A percentile compares a stretch with the other conserved stretches of the same genome.
Conservation (phyloP, 2,888 invertebrate genomes). For the Acronicta psi region DNA sequence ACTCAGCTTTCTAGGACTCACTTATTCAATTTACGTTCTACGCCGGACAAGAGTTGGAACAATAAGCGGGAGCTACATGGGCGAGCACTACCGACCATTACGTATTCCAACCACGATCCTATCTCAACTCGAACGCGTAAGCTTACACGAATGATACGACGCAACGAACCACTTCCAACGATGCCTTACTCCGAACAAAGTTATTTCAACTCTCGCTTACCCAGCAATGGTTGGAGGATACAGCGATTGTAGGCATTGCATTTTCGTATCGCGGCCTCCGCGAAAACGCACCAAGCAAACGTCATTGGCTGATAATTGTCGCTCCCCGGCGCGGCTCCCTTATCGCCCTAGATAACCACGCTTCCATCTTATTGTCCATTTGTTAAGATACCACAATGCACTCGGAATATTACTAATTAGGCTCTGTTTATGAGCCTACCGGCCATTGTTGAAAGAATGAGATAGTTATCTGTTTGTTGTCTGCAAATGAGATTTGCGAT, state of each 20-base stretch:
- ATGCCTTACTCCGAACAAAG: conserved; percentile 12
- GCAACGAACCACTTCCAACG: conserved; percentile 44
- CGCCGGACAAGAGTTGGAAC: conserved; percentile 69
- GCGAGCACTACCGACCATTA: conserved; percentile 86
- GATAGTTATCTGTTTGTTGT: conserved; percentile 87
- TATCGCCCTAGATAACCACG: conserved; percentile 87
- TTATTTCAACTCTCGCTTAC: conserved; percentile 17
- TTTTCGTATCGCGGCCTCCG: conserved; percentile 41
- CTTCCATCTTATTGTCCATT: conserved; percentile 86
- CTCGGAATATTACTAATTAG: conserved; percentile 89
- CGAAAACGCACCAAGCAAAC: conserved; percentile 65
- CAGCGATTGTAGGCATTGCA: conserved; percentile 22
- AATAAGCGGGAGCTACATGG: conserved; percentile 81
- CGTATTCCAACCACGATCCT: conserved; percentile 83
- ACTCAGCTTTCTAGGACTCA: conserved; percentile 70
- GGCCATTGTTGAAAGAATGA: conserved; percentile 88
- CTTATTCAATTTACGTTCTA: conserved; percentile 80
- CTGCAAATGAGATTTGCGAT: conserved; percentile 88
- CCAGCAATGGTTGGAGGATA: conserved; percentile 60
- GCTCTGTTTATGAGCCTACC: conserved; percentile 85
- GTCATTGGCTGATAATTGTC: conserved; percentile 86
- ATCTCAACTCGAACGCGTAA: conserved; percentile 63
- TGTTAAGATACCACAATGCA: conserved; percentile 85
- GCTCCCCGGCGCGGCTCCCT: conserved; percentile 75
- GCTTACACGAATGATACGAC: conserved; percentile 41